phyloP scores from a whole-genome alignment of 2,888 invertebrate genomes.

The Rotaria macrura region DNA sequence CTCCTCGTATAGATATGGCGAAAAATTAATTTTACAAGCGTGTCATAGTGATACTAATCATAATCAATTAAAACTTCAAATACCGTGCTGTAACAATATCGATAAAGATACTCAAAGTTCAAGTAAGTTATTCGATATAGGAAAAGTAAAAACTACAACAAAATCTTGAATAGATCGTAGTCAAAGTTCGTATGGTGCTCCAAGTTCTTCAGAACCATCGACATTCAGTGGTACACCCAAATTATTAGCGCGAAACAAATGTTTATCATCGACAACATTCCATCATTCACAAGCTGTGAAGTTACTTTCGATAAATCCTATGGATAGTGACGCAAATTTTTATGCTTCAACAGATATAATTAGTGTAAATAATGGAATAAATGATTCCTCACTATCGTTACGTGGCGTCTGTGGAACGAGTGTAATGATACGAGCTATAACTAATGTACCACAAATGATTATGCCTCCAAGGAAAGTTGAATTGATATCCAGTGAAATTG shows the following conservation, averaged over 20 bases:
- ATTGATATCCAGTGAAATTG: neutral
- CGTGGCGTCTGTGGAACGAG: constrained; percentile 9
- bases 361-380: neutral
- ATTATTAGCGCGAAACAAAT: neutral
- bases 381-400: neutral
- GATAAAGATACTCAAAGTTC: constrained; percentile 23
- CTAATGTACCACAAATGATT: neutral
- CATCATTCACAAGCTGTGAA: neutral
- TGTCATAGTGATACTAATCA: neutral
- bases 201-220: neutral
- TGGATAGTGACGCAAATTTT: constrained; percentile 5
- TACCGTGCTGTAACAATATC: neutral
- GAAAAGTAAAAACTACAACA: neutral
- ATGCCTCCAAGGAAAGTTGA: neutral
- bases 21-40: neutral
- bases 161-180: neutral
- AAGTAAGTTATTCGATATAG: neutral
- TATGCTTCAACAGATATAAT: constrained; percentile 20
- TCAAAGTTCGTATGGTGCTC: constrained; percentile 15
- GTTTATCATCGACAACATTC: neutral
- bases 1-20: neutral
- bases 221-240: constrained; percentile 10
- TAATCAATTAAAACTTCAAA: constrained; percentile 20
- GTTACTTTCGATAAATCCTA: neutral
- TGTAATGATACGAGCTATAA: neutral